These are phyloP conservation scores for Sporophila hypoxantha DNA, from an alignment of 2,113 vertebrate genomes.

Conservation along the genomic window DNA sequence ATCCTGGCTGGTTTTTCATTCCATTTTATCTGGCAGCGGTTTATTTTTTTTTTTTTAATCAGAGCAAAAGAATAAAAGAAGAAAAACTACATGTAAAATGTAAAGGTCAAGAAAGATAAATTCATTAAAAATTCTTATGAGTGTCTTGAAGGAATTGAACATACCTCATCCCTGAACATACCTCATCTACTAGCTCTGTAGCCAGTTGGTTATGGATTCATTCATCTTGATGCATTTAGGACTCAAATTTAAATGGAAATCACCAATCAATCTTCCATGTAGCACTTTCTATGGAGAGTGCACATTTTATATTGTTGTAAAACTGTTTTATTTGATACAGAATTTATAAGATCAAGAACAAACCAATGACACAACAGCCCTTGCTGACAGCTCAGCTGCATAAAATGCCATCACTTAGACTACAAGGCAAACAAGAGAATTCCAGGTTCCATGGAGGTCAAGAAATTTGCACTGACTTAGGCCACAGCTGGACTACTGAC, in stretches of 20 bases:
- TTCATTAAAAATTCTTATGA: not conserved
- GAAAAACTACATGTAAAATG: not conserved
- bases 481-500: not conserved
- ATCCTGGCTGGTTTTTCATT: not conserved
- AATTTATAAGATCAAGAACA: not conserved
- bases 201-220: not conserved
- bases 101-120: not conserved
- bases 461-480: not conserved
- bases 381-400: not conserved
- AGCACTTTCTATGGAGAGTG: not conserved
- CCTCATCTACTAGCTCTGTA: not conserved
- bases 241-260: not conserved
- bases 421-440: not conserved
- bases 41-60: not conserved
- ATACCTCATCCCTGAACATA: not conserved
- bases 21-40: not conserved
- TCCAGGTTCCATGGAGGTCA: not conserved
- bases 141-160: not conserved
- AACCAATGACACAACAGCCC: not conserved
- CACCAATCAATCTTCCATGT: not conserved
- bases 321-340: not conserved
- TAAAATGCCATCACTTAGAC: not conserved
- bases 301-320: not conserved
- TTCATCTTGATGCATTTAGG: not conserved
- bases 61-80: not conserved